phyloP scores from a whole-genome alignment of 2,888 invertebrate species.

The Dioctria rufipes region DNA sequence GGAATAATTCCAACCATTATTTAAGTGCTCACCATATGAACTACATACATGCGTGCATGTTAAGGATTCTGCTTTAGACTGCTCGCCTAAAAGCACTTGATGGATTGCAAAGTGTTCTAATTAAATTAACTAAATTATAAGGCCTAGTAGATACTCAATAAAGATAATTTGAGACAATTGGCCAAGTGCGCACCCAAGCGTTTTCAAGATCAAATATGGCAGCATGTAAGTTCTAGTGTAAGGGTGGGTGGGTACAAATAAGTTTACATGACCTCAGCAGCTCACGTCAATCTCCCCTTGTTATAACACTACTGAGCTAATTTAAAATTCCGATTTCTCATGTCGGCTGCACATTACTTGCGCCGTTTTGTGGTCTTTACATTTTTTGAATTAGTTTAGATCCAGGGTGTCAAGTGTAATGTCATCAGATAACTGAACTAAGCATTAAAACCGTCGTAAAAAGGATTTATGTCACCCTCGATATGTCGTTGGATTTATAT shows the following conservation, averaged over 20 bases:
- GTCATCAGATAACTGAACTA: constrained; percentile 44
- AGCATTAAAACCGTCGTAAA: constrained; percentile 29
- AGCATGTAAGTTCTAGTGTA: constrained; percentile 9
- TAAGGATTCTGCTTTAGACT: too few relatives aligned
- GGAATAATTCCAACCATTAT: too few relatives aligned
- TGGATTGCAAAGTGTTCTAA: constrained; percentile 27
- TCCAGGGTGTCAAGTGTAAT: constrained; percentile 48
- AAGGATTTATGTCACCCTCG: constrained; percentile 44
- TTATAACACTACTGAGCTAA: constrained; percentile 2
- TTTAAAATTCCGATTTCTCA: constrained; percentile 52
- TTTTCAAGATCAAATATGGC: neutral
- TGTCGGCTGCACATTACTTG: constrained; percentile 41
- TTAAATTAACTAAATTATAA: constrained; percentile 55
- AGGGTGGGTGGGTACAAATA: neutral
- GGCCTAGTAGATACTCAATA: constrained; percentile 52
- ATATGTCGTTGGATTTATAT: constrained; percentile 12
- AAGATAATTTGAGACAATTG: constrained; percentile 58
- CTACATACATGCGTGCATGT: too few relatives aligned
- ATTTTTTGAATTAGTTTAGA: constrained; percentile 6
- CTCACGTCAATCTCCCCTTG: constrained; percentile 3
- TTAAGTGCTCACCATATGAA: too few relatives aligned
- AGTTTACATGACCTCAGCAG: neutral
- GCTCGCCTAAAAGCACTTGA: too few relatives aligned
- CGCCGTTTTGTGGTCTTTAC: constrained; percentile 12
- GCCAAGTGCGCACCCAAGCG: constrained; percentile 45